These are phyloP conservation scores for Caenorhabditis plicata DNA, from an alignment of 2,888 invertebrate species.

Conservation along the genomic window DNA sequence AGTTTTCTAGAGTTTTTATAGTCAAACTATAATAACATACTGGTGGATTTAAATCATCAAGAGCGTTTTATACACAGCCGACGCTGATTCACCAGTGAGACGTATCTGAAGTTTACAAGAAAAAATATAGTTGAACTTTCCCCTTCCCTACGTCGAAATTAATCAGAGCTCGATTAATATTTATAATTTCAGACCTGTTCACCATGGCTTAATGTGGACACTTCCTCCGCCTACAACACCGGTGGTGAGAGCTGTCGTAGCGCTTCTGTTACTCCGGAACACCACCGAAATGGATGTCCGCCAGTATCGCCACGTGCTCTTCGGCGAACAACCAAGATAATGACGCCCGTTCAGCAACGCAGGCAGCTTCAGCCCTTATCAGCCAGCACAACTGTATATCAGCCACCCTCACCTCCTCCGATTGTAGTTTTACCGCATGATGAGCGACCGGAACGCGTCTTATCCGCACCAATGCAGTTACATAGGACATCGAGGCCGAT, in stretches of 20 bases:
- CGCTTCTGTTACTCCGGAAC: conserved; percentile 48
- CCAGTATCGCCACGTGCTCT: conserved; percentile 24
- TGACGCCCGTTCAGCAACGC: conserved; percentile 20
- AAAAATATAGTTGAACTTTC: too few relatives aligned
- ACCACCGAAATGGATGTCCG: conserved; percentile 15
- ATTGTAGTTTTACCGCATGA: conserved; percentile 31
- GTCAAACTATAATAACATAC: too few relatives aligned
- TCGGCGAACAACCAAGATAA: conserved; percentile 22
- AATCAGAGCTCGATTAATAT: too few relatives aligned
- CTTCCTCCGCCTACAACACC: conserved; percentile 77
- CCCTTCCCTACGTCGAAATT: too few relatives aligned
- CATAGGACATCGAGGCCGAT: conserved; percentile 6
- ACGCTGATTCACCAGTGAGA: too few relatives aligned
- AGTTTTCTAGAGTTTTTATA: too few relatives aligned
- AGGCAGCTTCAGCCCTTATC: conserved; percentile 8
- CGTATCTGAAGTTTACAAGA: too few relatives aligned
- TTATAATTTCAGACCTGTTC: conserved; percentile 27
- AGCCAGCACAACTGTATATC: too few relatives aligned
- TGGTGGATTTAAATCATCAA: too few relatives aligned
- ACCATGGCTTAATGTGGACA: conserved; percentile 67
- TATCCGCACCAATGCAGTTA: conserved; percentile 14
- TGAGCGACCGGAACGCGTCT: too few relatives aligned
- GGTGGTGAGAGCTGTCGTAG: conserved; percentile 77
- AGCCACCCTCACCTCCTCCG: conserved; percentile 18
- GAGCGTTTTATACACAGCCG: too few relatives aligned